phyloP scores from a whole-genome alignment of 2,888 invertebrate species.

The Galerucella nymphaeae region DNA sequence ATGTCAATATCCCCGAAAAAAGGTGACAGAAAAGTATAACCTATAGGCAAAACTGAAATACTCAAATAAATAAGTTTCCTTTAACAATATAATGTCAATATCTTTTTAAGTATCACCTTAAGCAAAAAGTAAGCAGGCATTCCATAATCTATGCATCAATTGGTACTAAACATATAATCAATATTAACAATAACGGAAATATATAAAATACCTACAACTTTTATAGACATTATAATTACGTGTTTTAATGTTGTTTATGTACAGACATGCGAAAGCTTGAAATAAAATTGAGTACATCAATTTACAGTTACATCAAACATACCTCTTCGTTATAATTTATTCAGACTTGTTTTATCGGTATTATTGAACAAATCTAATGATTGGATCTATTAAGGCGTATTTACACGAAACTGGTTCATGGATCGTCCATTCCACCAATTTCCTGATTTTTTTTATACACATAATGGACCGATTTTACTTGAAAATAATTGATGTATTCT shows the following conservation, averaged over 20 bases:
- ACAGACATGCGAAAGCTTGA: slow-evolving; percentile 27
- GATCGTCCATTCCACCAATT: too few relatives aligned
- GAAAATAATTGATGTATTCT: too few relatives aligned
- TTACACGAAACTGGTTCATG: neutral
- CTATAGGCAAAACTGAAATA: too few relatives aligned
- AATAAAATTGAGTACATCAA: slow-evolving; percentile 33
- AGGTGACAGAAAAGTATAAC: too few relatives aligned
- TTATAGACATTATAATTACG: slow-evolving; percentile 36
- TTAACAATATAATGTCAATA: neutral
- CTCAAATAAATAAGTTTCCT: too few relatives aligned
- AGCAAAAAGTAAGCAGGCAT: neutral
- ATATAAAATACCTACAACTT: slow-evolving; percentile 34
- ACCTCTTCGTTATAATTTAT: slow-evolving; percentile 32
- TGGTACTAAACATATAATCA: slow-evolving; percentile 13
- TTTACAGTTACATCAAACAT: slow-evolving; percentile 36
- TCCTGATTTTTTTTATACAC: too few relatives aligned
- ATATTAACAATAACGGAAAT: slow-evolving; percentile 37
- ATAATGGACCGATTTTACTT: too few relatives aligned
- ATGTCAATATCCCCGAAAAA: too few relatives aligned
- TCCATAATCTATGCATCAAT: neutral
- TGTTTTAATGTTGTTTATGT: slow-evolving; percentile 40
- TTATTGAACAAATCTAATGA: slow-evolving; percentile 6
- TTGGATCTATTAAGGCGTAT: neutral
- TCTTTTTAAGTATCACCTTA: neutral
- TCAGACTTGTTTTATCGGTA: slow-evolving; percentile 21